phyloP scores from a whole-genome alignment of 2,797 vertebrate species.

The Sciurus carolinensis region DNA sequence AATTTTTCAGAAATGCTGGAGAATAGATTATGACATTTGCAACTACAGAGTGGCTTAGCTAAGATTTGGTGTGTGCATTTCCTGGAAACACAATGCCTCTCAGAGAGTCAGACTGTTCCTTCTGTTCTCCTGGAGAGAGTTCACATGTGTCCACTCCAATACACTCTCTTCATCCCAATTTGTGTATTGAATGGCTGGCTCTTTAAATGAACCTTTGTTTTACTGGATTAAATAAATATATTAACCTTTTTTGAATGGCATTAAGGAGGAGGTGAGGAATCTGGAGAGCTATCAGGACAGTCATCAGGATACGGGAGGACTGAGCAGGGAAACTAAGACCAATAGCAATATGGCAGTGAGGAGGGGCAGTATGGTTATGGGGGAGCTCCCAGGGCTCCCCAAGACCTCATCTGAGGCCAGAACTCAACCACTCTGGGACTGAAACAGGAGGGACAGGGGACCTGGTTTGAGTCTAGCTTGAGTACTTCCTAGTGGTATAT shows the following conservation, averaged over 20 bases:
- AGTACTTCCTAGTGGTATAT: neutral
- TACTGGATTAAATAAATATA: neutral
- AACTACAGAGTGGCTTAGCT: neutral
- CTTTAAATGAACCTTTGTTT: neutral
- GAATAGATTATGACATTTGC: neutral
- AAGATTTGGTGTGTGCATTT: neutral
- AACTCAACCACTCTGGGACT: neutral
- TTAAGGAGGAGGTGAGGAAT: neutral
- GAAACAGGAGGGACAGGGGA: rapidly evolving
- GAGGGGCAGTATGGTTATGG: neutral
- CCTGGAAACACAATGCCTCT: neutral
- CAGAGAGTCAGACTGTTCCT: neutral
- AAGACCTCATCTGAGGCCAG: neutral
- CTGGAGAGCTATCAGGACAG: neutral
- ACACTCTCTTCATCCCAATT: neutral
- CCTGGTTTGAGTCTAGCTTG: rapidly evolving
- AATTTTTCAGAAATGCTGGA: neutral
- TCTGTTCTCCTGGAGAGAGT: neutral
- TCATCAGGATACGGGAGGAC: neutral
- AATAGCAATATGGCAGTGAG: neutral
- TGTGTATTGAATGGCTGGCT: rapidly evolving
- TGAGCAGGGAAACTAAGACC: neutral
- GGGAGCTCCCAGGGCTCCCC: neutral
- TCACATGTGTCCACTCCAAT: neutral
- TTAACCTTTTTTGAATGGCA: neutral